A percentile compares a stretch with the other conserved stretches of the same genome.
Evolutionary conservation across 2,113 vertebrate genomes (phyloP).

Genomic region (Scolopax mira): DNA sequence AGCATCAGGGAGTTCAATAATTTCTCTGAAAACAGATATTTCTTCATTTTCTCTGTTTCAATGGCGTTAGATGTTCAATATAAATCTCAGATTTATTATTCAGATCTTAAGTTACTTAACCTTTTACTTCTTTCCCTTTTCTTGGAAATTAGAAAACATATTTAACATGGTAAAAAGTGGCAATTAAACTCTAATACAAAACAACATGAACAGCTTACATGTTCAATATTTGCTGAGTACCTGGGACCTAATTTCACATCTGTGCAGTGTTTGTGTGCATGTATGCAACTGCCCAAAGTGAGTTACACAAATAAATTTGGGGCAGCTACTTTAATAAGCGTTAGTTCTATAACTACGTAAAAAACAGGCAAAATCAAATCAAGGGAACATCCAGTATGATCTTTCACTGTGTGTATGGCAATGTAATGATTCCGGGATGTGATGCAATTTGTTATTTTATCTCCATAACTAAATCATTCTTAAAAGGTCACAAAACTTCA

Average conservation of each 20-base stretch:
- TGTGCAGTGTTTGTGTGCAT: accelerated
- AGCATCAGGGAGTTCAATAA: not conserved
- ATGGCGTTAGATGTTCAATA: not conserved
- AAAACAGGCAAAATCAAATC: accelerated
- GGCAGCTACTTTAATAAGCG: not conserved
- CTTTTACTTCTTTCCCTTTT: not conserved
- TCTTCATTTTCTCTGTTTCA: not conserved
- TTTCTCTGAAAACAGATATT: not conserved
- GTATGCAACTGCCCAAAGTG: not conserved
- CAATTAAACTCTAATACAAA: not conserved
- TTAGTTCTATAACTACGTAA: not conserved
- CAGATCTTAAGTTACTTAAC: not conserved
- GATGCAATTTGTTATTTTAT: not conserved
- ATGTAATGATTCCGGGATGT: not conserved
- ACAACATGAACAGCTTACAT: not conserved
- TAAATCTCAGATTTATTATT: not conserved
- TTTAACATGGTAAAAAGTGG: not conserved
- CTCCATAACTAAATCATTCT: not conserved
- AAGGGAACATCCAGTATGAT: not conserved
- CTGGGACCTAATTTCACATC: not conserved
- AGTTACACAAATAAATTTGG: not conserved
- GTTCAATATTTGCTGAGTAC: not conserved
- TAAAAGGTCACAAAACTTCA: not conserved
- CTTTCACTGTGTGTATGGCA: not conserved
- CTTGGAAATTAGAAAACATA: not conserved